phyloP scores from a whole-genome alignment of 2,797 vertebrate genomes.

The Gymnoscopelus braueri region DNA sequence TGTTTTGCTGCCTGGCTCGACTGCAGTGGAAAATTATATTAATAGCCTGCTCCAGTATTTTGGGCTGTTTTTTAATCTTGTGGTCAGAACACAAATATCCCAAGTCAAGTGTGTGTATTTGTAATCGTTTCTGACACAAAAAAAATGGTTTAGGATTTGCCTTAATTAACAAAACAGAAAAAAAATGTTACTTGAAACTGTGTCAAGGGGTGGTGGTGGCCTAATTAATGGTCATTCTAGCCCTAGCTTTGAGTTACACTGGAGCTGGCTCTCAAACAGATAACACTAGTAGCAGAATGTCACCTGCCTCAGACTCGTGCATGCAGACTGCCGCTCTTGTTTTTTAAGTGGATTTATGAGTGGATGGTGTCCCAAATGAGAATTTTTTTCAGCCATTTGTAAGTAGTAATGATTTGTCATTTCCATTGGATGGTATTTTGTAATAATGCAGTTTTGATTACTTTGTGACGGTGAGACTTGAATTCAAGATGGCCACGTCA shows the following conservation, averaged over 20 bases:
- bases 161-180: slow-evolving; percentile 78
- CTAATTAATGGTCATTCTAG: slow-evolving; percentile 89
- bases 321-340: slow-evolving; percentile 24
- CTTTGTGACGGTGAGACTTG: slow-evolving; percentile 23
- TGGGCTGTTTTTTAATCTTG: not conserved
- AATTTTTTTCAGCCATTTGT: slow-evolving; percentile 24
- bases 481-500: slow-evolving; percentile 71
- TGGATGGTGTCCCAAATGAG: slow-evolving; percentile 14
- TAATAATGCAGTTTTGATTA: slow-evolving; percentile 23
- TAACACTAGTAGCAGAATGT: slow-evolving; percentile 69
- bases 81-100: not conserved
- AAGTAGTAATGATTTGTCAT: slow-evolving; percentile 2
- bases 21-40: slow-evolving; percentile 65
- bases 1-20: slow-evolving; percentile 45
- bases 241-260: slow-evolving; percentile 85
- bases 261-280: slow-evolving; percentile 67
- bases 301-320: slow-evolving; percentile 59
- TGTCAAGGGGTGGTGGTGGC: slow-evolving; percentile 76
- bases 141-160: slow-evolving; percentile 31
- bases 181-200: slow-evolving; percentile 81
- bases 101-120: slow-evolving; percentile 15
- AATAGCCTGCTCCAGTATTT: slow-evolving; percentile 12
- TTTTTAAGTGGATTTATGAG: slow-evolving; percentile 47
- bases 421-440: not conserved
- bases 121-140: slow-evolving; percentile 38